A percentile compares a stretch with the other conserved stretches of the same genome.
phyloP scores from a whole-genome alignment of 2,113 vertebrate genomes.

The Pelobates fuscus region DNA sequence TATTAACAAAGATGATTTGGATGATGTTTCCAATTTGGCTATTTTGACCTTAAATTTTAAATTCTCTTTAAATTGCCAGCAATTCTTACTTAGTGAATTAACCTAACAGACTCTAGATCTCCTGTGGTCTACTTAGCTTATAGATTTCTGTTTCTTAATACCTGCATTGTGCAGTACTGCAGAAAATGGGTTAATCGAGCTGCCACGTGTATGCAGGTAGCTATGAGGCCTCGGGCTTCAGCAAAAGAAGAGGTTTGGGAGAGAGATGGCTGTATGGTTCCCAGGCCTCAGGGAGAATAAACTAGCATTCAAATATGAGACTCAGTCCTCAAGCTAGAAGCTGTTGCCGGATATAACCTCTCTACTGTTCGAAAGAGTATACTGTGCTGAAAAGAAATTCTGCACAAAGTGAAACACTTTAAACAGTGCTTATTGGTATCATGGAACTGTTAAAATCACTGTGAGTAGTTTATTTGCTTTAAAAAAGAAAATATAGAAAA shows the following conservation, averaged over 20 bases:
- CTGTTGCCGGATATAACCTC: slow-evolving; percentile 40
- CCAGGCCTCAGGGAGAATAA: slow-evolving; percentile 44
- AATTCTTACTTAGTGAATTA: too few species aligned
- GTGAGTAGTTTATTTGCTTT: too few species aligned
- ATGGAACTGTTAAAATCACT: too few species aligned
- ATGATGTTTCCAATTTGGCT: too few species aligned
- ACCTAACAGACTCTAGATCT: too few species aligned
- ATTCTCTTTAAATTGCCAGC: too few species aligned
- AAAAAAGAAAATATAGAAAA: too few species aligned
- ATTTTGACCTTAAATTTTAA: too few species aligned
- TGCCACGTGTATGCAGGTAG: slow-evolving; percentile 36
- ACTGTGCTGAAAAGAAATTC: neutral
- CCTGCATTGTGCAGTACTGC: neutral
- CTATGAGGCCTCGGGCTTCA: slow-evolving; percentile 10
- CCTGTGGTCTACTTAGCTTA: too few species aligned
- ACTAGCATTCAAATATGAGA: slow-evolving; percentile 45
- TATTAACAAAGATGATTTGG: too few species aligned
- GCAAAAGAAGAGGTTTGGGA: slow-evolving; percentile 36
- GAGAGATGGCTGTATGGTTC: slow-evolving; percentile 37
- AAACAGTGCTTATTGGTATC: neutral
- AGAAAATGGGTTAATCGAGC: slow-evolving; percentile 27
- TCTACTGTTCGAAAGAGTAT: neutral
- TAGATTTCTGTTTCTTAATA: too few species aligned
- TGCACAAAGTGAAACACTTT: neutral
- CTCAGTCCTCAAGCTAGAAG: slow-evolving; percentile 43